Percentiles rank a stretch among this genome's conserved stretches.
phyloP scores from a whole-genome alignment of 2,888 invertebrate genomes.

The Tenthredo amoena region DNA sequence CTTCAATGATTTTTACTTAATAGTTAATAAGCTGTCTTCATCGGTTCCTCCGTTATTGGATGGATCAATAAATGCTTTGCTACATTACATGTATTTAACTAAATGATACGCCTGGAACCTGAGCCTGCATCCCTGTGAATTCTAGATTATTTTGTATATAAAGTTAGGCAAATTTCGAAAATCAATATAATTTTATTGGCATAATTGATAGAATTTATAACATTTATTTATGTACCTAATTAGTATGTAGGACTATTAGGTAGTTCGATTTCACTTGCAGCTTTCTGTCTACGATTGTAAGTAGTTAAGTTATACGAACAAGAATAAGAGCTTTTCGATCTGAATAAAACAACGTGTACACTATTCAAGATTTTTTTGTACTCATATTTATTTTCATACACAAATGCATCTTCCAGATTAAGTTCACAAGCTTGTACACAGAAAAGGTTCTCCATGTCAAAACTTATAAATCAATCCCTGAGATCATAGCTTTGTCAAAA shows the following conservation, averaged over 20 bases:
- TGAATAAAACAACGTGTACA: slow-evolving; percentile 8
- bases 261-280: not conserved
- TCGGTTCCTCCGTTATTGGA: slow-evolving; percentile 8
- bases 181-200: not conserved
- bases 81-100: slow-evolving; percentile 32
- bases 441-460: not conserved
- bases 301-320: not conserved
- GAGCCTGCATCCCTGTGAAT: slow-evolving; percentile 4
- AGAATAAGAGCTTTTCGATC: slow-evolving; percentile 21
- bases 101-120: not conserved
- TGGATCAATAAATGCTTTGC: slow-evolving; percentile 44
- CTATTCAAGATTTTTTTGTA: slow-evolving; percentile 5
- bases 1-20: not conserved
- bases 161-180: not conserved
- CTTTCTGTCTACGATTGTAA: not conserved
- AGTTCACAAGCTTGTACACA: not conserved
- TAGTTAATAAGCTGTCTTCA: not conserved
- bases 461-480: slow-evolving; percentile 12
- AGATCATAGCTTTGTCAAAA: slow-evolving; percentile 4
- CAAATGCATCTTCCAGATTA: slow-evolving; percentile 3
- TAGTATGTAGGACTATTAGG: slow-evolving; percentile 14
- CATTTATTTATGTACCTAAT: not conserved
- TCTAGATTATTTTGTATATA: not conserved
- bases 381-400: slow-evolving; percentile 12
- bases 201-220: not conserved